Percentiles rank a stretch among this genome's conserved stretches.
Evolutionary conservation across 2,797 vertebrate species (phyloP).

Genomic region (Thamnophis elegans): DNA sequence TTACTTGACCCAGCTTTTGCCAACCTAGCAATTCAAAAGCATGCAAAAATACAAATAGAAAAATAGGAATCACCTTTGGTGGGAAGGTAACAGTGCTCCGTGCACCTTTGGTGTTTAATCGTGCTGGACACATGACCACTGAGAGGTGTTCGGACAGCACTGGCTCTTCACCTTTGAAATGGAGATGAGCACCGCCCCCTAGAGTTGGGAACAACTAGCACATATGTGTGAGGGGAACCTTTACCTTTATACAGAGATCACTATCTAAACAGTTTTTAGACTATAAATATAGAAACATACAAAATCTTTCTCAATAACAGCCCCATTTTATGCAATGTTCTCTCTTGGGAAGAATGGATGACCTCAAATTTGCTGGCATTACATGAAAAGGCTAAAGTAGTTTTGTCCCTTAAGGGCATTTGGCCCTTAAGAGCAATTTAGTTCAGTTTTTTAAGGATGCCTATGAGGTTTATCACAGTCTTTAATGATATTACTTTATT

Average conservation of each 20-base stretch:
- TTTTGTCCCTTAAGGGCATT: neutral
- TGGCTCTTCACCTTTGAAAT: too few species aligned
- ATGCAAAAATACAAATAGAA: too few species aligned
- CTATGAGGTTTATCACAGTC: neutral
- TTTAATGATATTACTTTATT: neutral
- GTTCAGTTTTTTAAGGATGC: neutral
- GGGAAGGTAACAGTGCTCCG: too few species aligned
- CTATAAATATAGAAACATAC: neutral
- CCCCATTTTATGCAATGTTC: neutral
- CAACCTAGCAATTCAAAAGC: too few species aligned
- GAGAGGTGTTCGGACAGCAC: too few species aligned
- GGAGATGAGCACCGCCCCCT: too few species aligned
- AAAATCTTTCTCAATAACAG: neutral
- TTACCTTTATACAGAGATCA: neutral
- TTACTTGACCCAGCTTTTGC: too few species aligned
- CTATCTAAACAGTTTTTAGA: neutral
- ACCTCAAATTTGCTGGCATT: neutral
- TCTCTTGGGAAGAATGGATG: neutral
- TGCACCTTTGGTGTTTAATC: too few species aligned
- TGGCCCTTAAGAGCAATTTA: neutral
- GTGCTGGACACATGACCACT: too few species aligned
- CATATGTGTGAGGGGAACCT: too few species aligned
- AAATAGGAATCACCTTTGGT: too few species aligned
- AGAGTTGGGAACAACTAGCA: too few species aligned
- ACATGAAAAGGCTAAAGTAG: neutral